Evolutionary conservation across 2,797 vertebrate genomes (phyloP), one percentile per base, ranked within the genome.

Genomic region (Picus viridis): DNA sequence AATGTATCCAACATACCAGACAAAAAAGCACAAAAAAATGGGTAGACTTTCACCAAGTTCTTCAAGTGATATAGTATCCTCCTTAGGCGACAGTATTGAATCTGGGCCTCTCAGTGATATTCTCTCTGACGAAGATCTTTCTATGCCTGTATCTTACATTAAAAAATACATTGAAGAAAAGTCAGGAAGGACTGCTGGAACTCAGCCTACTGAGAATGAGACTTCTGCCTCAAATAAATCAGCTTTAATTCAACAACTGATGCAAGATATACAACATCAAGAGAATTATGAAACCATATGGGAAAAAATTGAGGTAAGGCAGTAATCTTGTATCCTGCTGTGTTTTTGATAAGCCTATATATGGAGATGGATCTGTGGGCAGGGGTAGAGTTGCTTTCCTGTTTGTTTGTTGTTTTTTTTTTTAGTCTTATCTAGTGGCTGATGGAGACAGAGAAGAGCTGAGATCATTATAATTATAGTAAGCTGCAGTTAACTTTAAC

Each of bases 231-330:
- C 96, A 65, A 95, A 88, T 47, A 98, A 97, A 93, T 95, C 98
- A 41, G 96, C 97, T 95, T 96, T 99, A 92, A 98, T 99, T 93
- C 98, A 98, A 83, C 98, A 98, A 81, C 97, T 99, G 54, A 98
- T 99, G 97, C 98, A 98, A 93, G 98, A 99, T 97, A 98, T 99
- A 86, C 98, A 98, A 83, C 98, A 98, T 88, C 99, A 98, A 81
- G 98, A 99, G 71, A 98, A 98, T 92, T 98, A 99, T 95, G 98
- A 98, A 39, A 96, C 98, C 27, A 94, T 99, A 92, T 99, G 99
- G 99, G 98, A 96, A 95, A 99, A 98, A 97, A 98, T 99, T 51
- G 99, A 99, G 99, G 99, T 99, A 97, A 98, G 97, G 8, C 54
- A 86, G 24, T 79, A 65, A 81, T 80, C 27, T 26, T 49, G 3